Base-by-base conservation (phyloP, 2,113 vertebrate species). In the Ochotona princeps region DNA sequence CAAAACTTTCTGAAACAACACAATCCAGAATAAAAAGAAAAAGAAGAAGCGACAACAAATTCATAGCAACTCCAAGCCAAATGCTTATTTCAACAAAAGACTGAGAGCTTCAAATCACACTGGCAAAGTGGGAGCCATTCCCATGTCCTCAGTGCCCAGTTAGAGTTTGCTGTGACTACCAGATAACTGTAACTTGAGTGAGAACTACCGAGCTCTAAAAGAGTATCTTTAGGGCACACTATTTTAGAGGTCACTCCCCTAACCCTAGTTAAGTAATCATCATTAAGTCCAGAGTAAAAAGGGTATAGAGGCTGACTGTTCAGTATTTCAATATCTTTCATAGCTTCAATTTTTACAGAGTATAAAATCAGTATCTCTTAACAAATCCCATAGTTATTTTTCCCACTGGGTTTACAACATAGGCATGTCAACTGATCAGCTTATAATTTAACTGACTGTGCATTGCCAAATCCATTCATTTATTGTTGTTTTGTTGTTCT, bases 21-120 rank as follows among this genome's bases (percentile, higher is more conserved):
- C 2, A 82, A 17, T 7, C 4, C 2, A 30, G 54, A 70, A 18
- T 4, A 61, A 23, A 73, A 32, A 81, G 32, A 30, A 51, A 63
- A 25, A 5, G 14, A 60, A 76, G 23, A 69, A 61, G 9, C 26
- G 32, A 38, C 5, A 61, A 15, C 26, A 81, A 17, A 61, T 26
- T 21, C n/a, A 49, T 14, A 38, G 72, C 0, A 72, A 23, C 15
- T 7, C 7, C 18, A 65, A 35, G 25, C 28, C 44, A 66, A 38
- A 10, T 2, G 10, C 63, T 0, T 0, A 67, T 30, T 28, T 28
- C 28, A 20, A 1, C 1, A 63, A 28, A 63, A 14, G 28, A 8
- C 9, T 8, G 26, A 21, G 1, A 18, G 35, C 4, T 3, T 38
- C 49, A 54, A 1, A 11, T 18, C 4, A 70, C 32, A 38, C n/a